phyloP scores from a whole-genome alignment of 2,113 vertebrate species.

The Parus major region DNA sequence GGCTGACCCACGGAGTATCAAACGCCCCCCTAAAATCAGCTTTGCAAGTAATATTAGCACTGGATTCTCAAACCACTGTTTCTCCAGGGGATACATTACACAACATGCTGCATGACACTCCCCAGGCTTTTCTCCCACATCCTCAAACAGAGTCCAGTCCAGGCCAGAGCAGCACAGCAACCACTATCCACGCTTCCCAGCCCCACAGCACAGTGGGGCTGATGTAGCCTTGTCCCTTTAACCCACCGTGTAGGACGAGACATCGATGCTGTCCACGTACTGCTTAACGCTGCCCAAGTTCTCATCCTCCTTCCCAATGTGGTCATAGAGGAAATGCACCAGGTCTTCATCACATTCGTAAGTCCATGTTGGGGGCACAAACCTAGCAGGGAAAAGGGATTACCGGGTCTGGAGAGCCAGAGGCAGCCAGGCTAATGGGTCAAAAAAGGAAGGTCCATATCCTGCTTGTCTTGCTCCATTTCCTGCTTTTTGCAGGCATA shows the following conservation, averaged over 20 bases:
- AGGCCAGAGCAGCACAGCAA: background rate
- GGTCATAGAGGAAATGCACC: slow-evolving; percentile 93
- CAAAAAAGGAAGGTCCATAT: background rate
- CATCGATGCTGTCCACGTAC: slow-evolving; percentile 94
- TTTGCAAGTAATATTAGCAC: background rate
- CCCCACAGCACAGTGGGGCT: fast-evolving
- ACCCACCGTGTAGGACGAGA: slow-evolving; percentile 89
- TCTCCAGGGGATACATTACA: background rate
- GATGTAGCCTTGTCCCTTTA: background rate
- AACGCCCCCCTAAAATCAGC: background rate
- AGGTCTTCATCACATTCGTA: slow-evolving; percentile 96
- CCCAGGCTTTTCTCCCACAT: background rate
- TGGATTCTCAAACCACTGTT: background rate
- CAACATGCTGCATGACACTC: background rate
- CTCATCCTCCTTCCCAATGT: slow-evolving; percentile 94
- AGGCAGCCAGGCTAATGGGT: background rate
- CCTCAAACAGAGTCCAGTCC: background rate
- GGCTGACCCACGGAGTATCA: background rate
- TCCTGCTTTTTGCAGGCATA: background rate
- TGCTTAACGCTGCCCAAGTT: slow-evolving; percentile 95
- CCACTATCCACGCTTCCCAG: background rate
- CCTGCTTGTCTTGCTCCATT: background rate
- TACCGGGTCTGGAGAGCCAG: background rate
- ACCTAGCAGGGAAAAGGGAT: slow-evolving; percentile 69
- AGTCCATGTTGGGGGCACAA: slow-evolving; percentile 91